These are phyloP conservation scores for Mactra quadrangularis DNA, from an alignment of 1,140 invertebrate genomes.

Conservation along the genomic window DNA sequence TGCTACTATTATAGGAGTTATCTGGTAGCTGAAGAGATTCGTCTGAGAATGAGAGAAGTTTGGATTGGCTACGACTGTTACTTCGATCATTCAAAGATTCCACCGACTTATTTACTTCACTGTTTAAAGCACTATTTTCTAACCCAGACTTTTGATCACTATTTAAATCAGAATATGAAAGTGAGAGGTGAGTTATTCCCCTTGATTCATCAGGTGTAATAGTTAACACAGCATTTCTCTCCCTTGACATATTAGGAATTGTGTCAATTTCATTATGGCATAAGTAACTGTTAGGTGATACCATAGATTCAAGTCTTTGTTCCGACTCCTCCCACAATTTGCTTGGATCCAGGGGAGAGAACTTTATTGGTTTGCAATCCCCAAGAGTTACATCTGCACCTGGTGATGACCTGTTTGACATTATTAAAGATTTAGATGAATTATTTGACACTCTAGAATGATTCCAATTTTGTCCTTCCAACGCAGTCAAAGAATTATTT, in stretches of 20 bases:
- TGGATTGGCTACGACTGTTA: conserved; percentile 12
- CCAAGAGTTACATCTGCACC: background rate
- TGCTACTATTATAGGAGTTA: background rate
- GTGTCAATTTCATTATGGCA: conserved; percentile 21
- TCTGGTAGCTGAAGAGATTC: conserved; percentile 47
- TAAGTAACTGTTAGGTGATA: conserved; percentile 11
- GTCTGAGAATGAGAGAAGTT: conserved; percentile 50
- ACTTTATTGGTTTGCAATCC: background rate
- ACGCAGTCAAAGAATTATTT: conserved; percentile 4
- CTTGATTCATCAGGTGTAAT: conserved; percentile 26
- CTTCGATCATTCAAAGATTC: conserved; percentile 29
- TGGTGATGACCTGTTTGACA: conserved; percentile 4
- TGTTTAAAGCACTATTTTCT: conserved; percentile 1
- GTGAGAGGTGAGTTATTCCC: conserved; percentile 45
- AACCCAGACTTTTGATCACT: conserved; percentile 1
- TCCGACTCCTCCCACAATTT: conserved; percentile 69
- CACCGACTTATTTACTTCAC: conserved; percentile 36
- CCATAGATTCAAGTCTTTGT: conserved; percentile 11
- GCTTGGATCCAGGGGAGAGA: conserved; percentile 68
- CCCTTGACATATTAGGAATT: conserved; percentile 13
- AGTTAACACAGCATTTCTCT: conserved; percentile 32
- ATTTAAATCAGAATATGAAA: conserved; percentile 47
- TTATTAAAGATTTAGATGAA: conserved; percentile 26
- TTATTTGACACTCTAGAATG: conserved; percentile 22
- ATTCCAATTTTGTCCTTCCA: conserved; percentile 3